Base-by-base conservation (phyloP, 1,140 invertebrate species). In the Macrobrachium nipponense region DNA sequence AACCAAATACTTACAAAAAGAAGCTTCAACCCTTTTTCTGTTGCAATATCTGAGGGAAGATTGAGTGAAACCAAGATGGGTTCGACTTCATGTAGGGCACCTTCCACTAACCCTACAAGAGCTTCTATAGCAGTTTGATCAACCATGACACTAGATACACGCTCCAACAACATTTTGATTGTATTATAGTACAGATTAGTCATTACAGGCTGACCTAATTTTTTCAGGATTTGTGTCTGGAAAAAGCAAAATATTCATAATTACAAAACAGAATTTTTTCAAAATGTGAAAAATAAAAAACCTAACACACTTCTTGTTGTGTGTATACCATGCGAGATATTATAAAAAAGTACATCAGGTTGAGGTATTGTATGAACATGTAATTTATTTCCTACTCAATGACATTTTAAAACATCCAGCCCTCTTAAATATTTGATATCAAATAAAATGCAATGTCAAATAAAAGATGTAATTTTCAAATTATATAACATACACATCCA, bases 151-250 rank as follows among this genome's bases (percentile, higher is more conserved):
- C 97, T 98, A 62, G 97, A 98, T 17, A 98, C 95, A 88, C 98
- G 92, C 91, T 99, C 97, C 51, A 99, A 92, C 17, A 99, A 91
- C 94, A 97, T 96, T 92, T 99, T 98, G 23, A 99, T 96, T 2
- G 96, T 98, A 90, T 97, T 98, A 91, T 98, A 99, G 90, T 98
- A 97, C 51, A 97, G 91, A 92, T 98, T 98, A 1, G 97, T 97
- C 94, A 98, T 97, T 0, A 98, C 95, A 1, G 97, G 97, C 89
- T 97, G 94, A 6, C 98, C 98, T 0, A 99, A 92, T 91, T 98
- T 98, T 91, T 98, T 98, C 12, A 99, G 92, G n/a, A 99, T 94
- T 78, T 87, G 92, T 91, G 88, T 89, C 84, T 89, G 86, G 36
- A 73, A 51, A 51, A 7, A 66, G 8, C 8, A 86, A 78, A 80